Evolutionary conservation across 2,797 vertebrate genomes (phyloP).

Genomic region (Fistularia commersonii): DNA sequence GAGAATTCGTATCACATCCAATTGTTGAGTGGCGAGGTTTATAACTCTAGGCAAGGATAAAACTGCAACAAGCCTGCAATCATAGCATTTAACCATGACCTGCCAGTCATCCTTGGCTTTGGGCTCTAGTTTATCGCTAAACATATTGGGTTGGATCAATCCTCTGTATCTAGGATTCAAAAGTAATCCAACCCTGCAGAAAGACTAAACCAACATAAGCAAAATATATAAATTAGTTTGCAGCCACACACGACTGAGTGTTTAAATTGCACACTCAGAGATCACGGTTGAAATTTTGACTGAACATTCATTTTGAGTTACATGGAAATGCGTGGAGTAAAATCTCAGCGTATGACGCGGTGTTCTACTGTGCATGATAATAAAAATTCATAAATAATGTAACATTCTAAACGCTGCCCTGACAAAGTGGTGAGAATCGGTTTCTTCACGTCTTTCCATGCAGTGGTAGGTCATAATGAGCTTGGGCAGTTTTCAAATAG

Average conservation of each 20-base stretch:
- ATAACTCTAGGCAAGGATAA: constrained; percentile 55
- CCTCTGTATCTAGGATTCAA: constrained; percentile 33
- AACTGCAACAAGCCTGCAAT: constrained; percentile 39
- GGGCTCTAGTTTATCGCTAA: constrained; percentile 42
- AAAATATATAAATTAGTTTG: constrained; percentile 33
- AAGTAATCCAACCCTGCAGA: constrained; percentile 40
- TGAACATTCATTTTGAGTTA: not conserved
- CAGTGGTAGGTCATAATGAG: not conserved
- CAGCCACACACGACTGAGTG: constrained; percentile 5
- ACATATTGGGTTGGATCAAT: constrained; percentile 42
- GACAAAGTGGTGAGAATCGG: not conserved
- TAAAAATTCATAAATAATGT: not conserved
- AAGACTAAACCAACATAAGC: constrained; percentile 22
- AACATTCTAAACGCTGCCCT: not conserved
- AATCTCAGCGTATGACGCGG: not conserved
- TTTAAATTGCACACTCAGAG: not conserved
- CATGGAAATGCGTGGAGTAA: not conserved
- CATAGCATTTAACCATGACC: constrained; percentile 45
- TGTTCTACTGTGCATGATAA: not conserved
- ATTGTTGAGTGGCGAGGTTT: constrained; percentile 33
- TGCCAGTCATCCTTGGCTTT: constrained; percentile 52
- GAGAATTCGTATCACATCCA: constrained; percentile 35
- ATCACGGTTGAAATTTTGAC: constrained; percentile 3
- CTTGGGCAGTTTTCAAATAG: not conserved
- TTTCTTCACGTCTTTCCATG: too few relatives aligned